phyloP scores from a whole-genome alignment of 2,113 vertebrate genomes.

The Anarrhichthys ocellatus region DNA sequence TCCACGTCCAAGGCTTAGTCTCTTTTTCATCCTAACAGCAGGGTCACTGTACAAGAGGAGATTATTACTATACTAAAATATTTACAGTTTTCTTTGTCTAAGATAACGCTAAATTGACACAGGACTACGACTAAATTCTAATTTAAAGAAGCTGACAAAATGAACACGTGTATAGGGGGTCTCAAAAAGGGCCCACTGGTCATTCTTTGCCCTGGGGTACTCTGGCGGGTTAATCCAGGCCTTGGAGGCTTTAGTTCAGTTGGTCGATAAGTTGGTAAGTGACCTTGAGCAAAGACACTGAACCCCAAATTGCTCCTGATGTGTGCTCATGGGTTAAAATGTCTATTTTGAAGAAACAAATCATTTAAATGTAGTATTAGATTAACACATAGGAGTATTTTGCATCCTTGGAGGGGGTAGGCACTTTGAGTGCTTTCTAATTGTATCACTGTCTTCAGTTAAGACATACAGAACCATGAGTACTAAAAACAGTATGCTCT shows the following conservation, averaged over 20 bases:
- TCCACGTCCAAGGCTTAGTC: background rate
- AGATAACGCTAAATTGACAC: too few species aligned
- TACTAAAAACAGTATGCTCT: background rate
- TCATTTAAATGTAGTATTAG: background rate
- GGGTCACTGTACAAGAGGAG: background rate
- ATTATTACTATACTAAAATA: background rate
- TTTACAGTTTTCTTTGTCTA: too few species aligned
- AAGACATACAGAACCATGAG: background rate
- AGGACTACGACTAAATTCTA: too few species aligned
- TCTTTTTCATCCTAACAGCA: background rate
- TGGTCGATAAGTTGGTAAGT: background rate
- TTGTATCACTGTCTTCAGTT: background rate
- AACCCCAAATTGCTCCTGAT: background rate
- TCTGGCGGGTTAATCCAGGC: background rate
- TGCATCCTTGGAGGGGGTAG: background rate
- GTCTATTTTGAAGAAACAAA: background rate
- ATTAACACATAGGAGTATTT: background rate
- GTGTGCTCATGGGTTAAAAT: background rate
- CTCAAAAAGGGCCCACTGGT: too few species aligned
- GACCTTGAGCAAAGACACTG: background rate
- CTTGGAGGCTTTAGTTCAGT: background rate
- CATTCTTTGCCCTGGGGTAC: too few species aligned
- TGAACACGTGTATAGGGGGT: too few species aligned
- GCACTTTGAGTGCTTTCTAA: background rate
- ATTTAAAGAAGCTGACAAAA: too few species aligned